Evolutionary conservation across 1,140 invertebrate species (phyloP), one percentile per base, ranked within the genome.

Genomic region (Octopus bimaculoides): DNA sequence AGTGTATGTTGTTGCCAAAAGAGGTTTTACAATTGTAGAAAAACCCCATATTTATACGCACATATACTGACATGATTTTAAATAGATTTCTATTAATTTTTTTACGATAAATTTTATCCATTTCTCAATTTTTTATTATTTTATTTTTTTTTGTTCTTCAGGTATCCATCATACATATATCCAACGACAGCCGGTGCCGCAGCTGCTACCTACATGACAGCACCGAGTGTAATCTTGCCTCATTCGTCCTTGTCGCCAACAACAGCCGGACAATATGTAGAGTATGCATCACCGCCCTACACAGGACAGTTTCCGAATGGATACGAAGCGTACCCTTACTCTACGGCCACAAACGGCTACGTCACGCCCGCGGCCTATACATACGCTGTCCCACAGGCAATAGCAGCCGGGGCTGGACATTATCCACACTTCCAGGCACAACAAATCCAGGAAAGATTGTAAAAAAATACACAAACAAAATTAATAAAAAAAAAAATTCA

Each of bases 361-460:
- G 81, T 82, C 8, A 81, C 81, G 17, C 82, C 82, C 5, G 81
- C 85, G 8, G 85, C 83, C 52, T 87, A 87, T 81, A 86, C 86
- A 0, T 86, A 86, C 79, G 84, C 84, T 78, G 78, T 85, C n/a
- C 81, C 84, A 41, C 84, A 84, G 52, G 84, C 83, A 71, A 80
- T 82, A 10, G 84, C 86, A 0, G 77, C 82, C 17, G 83, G 82
- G 12, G 83, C 84, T 12, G 81, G 80, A 55, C 82, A 84, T 77
- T 83, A 83, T 66, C 82, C 83, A 26, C 83, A 84, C 77, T 87
- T 81, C 78, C 86, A 87, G 71, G 80, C 85, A 52, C 85, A 84
- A 79, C 86, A 85, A 79, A 85, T 87, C 14, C 86, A 86, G 79
- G 86, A 87, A 73, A 79, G 86, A 55, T 80, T 87, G 81, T 82